phyloP scores from a whole-genome alignment of 2,113 vertebrate genomes.

The Laticauda laticaudata region DNA sequence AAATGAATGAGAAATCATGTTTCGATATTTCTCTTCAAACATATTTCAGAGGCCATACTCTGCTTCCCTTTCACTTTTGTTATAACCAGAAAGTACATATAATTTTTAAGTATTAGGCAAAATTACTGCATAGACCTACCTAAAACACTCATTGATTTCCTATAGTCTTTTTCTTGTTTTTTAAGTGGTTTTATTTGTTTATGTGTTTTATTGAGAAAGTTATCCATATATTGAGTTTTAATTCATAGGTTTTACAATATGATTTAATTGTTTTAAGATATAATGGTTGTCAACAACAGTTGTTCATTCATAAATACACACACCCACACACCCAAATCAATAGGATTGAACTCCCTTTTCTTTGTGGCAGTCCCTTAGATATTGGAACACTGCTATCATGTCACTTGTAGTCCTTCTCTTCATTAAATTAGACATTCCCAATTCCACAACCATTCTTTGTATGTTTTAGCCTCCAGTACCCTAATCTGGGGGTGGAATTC shows the following conservation, averaged over 20 bases:
- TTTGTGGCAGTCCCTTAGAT: too few relatives aligned
- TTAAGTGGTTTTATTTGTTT: neutral
- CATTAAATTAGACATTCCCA: too few relatives aligned
- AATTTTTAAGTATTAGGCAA: neutral
- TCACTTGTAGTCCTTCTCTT: too few relatives aligned
- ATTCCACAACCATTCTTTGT: too few relatives aligned
- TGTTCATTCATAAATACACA: slow-evolving; percentile 50
- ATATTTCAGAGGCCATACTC: neutral
- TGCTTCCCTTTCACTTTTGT: neutral
- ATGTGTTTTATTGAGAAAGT: slow-evolving; percentile 32
- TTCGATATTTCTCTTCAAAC: slow-evolving; percentile 13
- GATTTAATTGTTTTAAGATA: slow-evolving; percentile 59
- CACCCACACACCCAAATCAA: too few relatives aligned
- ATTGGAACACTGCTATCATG: too few relatives aligned
- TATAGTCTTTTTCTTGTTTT: neutral
- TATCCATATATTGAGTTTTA: slow-evolving; percentile 48
- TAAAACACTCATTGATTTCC: neutral
- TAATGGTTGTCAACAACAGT: slow-evolving; percentile 72
- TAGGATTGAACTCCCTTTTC: too few relatives aligned
- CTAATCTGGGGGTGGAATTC: too few relatives aligned
- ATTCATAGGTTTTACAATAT: slow-evolving; percentile 59
- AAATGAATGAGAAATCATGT: neutral
- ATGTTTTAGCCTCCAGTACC: too few relatives aligned
- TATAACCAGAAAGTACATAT: neutral
- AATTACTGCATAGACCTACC: slow-evolving; percentile 25